Conservation (phyloP, 1,140 invertebrate genomes). For the Ooceraea biroi region DNA sequence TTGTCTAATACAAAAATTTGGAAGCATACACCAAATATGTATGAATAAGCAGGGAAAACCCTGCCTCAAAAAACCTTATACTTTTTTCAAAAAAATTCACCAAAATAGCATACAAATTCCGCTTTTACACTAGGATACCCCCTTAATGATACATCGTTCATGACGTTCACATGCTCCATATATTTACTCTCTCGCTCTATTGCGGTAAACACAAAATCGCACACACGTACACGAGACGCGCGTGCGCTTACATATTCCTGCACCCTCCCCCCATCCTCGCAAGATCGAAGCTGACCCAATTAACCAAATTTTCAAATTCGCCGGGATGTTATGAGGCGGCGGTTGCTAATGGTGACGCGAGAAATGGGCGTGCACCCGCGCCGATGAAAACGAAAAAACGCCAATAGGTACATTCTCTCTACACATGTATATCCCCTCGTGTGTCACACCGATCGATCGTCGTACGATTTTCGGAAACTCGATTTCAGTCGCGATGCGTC, state of each 20-base stretch:
- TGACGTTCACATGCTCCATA: not conserved
- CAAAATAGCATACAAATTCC: too few species aligned
- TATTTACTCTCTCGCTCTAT: not conserved
- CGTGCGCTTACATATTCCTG: conserved; percentile 17
- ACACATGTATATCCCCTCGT: too few species aligned
- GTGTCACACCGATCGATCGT: not conserved
- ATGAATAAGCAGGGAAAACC: too few species aligned
- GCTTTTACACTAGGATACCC: too few species aligned
- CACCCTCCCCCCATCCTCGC: not conserved
- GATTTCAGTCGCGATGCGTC: not conserved
- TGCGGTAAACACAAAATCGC: conserved; percentile 39
- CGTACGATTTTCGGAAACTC: not conserved
- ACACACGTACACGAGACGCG: not conserved
- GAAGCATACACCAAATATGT: too few species aligned
- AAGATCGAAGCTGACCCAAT: conserved; percentile 53
- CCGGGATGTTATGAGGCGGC: conserved; percentile 20
- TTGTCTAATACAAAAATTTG: too few species aligned
- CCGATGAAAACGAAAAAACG: not conserved
- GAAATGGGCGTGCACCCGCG: conserved; percentile 69
- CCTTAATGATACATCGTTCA: conserved; percentile 20
- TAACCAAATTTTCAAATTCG: conserved; percentile 56
- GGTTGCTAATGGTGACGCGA: conserved; percentile 75
- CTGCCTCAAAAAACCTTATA: too few species aligned
- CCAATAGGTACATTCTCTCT: too few species aligned
- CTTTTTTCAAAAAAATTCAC: too few species aligned